Evolutionary conservation across 2,797 vertebrate species (phyloP), one percentile per base, ranked within the genome.

Genomic region (Chanos chanos): DNA sequence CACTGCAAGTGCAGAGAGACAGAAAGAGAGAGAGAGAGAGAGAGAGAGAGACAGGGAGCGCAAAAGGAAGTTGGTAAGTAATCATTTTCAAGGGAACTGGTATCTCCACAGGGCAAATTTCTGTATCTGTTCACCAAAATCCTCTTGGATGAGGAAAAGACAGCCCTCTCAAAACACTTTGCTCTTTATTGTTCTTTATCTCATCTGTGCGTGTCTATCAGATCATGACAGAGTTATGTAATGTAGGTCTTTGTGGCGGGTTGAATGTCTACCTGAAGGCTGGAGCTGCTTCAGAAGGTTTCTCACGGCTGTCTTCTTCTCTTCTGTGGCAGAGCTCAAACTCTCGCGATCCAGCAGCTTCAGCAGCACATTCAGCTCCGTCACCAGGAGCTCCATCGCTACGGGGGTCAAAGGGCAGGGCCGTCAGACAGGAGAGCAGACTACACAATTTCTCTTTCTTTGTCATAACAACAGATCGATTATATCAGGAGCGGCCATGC

Each of bases 321-420:
- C 92, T 22, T 92, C 82, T 0, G 96, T 89, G 30, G 91, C 93
- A 12, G 92, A 82, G 27, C 94, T 98, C 81, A 99, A 88, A 13
- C 89, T 91, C 81, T 99, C 97, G 0, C 93, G 92, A 77, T 98
- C 96, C 81, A 99, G 79, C 85, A 99, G 89, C 82, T 92, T 97
- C 66, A 99, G 91, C 52, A 99, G 79, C 34, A 90, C 36, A 0
- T 85, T 87, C 50, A 99, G 88, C 84, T 99, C 97, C 0, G 85
- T 93, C 61, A 99, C 86, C 31, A 99, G 92, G 55, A 92, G 93
- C 78, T 99, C 97, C 83, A 98, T 87, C 57, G 86, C 93, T 89
- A 78, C 36, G 54, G 77, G 73, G 74, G 44, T 41, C 62, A 78
- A 50, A 59, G 50, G 27, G 67, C 18, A 70, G 19, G 34, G 41